A percentile compares a stretch with the other conserved stretches of the same genome.
These are phyloP conservation scores for Serripes groenlandicus DNA, from an alignment of 2,888 invertebrate genomes.

Conservation along the genomic window DNA sequence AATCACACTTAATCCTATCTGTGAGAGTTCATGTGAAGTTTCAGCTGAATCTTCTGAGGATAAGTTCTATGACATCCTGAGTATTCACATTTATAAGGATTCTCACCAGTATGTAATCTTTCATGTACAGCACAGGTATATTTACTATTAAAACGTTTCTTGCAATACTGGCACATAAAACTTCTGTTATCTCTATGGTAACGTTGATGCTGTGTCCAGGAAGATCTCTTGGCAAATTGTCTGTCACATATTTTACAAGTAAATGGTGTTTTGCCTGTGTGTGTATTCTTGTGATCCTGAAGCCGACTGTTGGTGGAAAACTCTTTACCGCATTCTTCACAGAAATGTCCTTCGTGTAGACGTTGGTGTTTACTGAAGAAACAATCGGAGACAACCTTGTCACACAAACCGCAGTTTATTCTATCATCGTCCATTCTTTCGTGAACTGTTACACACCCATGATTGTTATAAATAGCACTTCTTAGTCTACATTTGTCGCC, in stretches of 20 bases:
- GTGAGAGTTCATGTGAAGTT: slow-evolving; percentile 40
- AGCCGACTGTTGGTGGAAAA: slow-evolving; percentile 63
- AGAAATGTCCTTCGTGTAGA: slow-evolving; percentile 63
- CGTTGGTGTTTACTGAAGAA: slow-evolving; percentile 64
- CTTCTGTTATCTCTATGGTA: slow-evolving; percentile 62
- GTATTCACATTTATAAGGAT: slow-evolving; percentile 58
- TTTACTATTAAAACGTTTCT: slow-evolving; percentile 62
- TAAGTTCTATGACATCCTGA: slow-evolving; percentile 59
- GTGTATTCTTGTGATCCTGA: slow-evolving; percentile 60
- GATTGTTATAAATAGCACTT: slow-evolving; percentile 27
- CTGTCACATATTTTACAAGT: slow-evolving; percentile 54
- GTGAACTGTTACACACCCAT: slow-evolving; percentile 54
- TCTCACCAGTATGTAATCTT: slow-evolving; percentile 64
- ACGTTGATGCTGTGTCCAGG: slow-evolving; percentile 61
- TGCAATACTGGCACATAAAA: slow-evolving; percentile 55
- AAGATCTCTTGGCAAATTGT: slow-evolving; percentile 59
- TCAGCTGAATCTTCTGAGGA: slow-evolving; percentile 66
- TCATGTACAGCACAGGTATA: slow-evolving; percentile 64
- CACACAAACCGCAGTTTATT: slow-evolving; percentile 59
- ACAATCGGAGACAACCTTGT: slow-evolving; percentile 56
- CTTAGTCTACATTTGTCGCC: slow-evolving; percentile 40
- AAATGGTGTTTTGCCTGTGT: slow-evolving; percentile 52
- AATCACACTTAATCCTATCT: no score
- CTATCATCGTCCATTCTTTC: slow-evolving; percentile 44
- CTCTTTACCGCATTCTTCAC: slow-evolving; percentile 54